phyloP scores from a whole-genome alignment of 2,888 invertebrate species.

The Apodemia zela region DNA sequence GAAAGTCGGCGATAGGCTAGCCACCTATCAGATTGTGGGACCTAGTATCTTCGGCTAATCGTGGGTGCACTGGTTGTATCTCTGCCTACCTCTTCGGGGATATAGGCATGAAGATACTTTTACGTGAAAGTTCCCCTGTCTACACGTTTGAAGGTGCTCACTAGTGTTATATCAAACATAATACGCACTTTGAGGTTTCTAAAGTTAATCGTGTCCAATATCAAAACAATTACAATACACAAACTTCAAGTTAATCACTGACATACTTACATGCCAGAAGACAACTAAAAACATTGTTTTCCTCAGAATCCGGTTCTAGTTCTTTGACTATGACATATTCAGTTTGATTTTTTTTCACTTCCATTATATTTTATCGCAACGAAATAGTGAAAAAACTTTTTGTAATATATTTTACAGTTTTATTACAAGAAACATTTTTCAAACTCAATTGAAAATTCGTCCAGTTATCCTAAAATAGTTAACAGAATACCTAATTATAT shows the following conservation, averaged over 20 bases:
- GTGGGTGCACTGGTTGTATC: too few species aligned
- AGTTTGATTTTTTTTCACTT: background rate
- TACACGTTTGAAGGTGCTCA: too few species aligned
- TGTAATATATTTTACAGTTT: background rate
- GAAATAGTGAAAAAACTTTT: background rate
- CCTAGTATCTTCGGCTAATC: too few species aligned
- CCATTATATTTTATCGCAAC: background rate
- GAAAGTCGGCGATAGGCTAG: too few species aligned
- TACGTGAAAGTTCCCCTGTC: too few species aligned
- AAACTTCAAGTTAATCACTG: background rate
- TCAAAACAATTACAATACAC: too few species aligned
- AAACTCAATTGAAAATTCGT: background rate
- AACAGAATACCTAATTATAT: background rate
- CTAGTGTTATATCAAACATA: too few species aligned
- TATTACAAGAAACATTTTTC: background rate
- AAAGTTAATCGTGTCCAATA: too few species aligned
- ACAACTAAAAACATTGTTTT: background rate
- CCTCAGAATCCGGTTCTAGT: background rate
- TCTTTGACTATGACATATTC: background rate
- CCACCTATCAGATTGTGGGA: too few species aligned
- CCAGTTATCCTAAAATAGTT: background rate
- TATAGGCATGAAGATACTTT: too few species aligned
- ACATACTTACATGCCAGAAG: conserved; percentile 19
- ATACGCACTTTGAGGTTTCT: too few species aligned
- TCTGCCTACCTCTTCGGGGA: too few species aligned